A percentile compares a stretch with the other conserved stretches of the same genome.
Evolutionary conservation across 2,797 vertebrate species (phyloP).

Genomic region (Australoheros facetus): DNA sequence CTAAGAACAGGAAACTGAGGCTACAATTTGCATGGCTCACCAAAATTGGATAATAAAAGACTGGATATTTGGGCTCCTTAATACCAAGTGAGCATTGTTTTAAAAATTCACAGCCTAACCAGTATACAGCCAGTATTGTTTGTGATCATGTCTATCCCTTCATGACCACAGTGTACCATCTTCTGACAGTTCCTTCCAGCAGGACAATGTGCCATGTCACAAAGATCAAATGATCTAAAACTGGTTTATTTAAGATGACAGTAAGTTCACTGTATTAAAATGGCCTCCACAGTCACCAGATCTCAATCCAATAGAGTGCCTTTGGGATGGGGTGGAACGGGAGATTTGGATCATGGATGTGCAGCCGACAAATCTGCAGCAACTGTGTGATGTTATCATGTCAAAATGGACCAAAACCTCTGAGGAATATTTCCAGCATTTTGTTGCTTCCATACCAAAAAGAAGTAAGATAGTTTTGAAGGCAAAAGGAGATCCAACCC

Average conservation of each 20-base stretch:
- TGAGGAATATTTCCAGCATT: not conserved
- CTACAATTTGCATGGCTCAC: not conserved
- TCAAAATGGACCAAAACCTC: not conserved
- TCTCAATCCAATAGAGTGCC: not conserved
- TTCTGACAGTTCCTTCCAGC: not conserved
- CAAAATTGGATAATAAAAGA: not conserved
- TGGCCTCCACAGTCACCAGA: not conserved
- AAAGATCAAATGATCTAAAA: not conserved
- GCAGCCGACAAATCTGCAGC: too few relatives aligned
- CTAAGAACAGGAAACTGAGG: not conserved
- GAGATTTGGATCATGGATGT: too few relatives aligned
- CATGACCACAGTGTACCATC: not conserved
- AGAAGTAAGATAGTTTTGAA: not conserved
- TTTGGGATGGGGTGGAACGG: too few relatives aligned
- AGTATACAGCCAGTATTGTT: too few relatives aligned
- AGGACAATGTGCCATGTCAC: not conserved
- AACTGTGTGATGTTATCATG: not conserved
- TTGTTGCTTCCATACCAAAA: not conserved
- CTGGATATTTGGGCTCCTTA: not conserved
- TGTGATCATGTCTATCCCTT: not conserved
- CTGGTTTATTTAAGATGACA: not conserved
- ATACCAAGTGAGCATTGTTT: not conserved
- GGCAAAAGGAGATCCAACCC: not conserved
- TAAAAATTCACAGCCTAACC: too few relatives aligned
- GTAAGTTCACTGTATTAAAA: not conserved